phyloP scores from a whole-genome alignment of 2,888 invertebrate genomes.

The Dicyrtomina minuta region DNA sequence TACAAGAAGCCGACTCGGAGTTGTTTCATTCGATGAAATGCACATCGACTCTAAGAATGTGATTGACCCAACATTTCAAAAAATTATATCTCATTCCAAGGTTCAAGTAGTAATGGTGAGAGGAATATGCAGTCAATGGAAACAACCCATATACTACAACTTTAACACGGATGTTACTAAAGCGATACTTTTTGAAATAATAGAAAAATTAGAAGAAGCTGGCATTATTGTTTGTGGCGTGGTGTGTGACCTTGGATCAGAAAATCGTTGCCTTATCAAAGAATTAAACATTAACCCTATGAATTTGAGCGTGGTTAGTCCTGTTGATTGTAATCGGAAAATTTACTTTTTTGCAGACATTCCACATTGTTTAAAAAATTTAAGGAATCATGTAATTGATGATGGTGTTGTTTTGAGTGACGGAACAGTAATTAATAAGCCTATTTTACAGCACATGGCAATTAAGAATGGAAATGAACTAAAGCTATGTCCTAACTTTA shows the following conservation, averaged over 20 bases:
- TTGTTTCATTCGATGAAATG: slow-evolving; percentile 44
- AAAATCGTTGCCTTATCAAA: slow-evolving; percentile 39
- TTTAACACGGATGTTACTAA: slow-evolving; percentile 42
- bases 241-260: slow-evolving; percentile 38
- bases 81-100: slow-evolving; percentile 34
- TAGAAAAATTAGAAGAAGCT: slow-evolving; percentile 21
- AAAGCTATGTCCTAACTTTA: slow-evolving; percentile 29
- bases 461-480: slow-evolving; percentile 16
- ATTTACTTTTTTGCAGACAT: slow-evolving; percentile 46
- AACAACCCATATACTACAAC: slow-evolving; percentile 42
- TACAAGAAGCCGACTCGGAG: slow-evolving; percentile 8
- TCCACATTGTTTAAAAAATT: slow-evolving; percentile 43
- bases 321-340: slow-evolving; percentile 7
- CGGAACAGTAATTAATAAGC: slow-evolving; percentile 24
- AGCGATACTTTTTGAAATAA: slow-evolving; percentile 23
- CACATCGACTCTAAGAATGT: slow-evolving; percentile 18
- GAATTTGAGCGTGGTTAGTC: slow-evolving; percentile 29
- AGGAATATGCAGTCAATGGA: slow-evolving; percentile 37
- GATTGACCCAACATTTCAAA: slow-evolving; percentile 27
- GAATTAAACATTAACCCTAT: slow-evolving; percentile 23
- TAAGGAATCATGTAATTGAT: slow-evolving; percentile 44
- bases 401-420: slow-evolving; percentile 32
- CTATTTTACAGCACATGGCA: slow-evolving; percentile 18
- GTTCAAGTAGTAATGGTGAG: slow-evolving; percentile 38
- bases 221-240: slow-evolving; percentile 32